Base-by-base conservation (phyloP, 1,140 invertebrate genomes). In the Lineus longissimus region DNA sequence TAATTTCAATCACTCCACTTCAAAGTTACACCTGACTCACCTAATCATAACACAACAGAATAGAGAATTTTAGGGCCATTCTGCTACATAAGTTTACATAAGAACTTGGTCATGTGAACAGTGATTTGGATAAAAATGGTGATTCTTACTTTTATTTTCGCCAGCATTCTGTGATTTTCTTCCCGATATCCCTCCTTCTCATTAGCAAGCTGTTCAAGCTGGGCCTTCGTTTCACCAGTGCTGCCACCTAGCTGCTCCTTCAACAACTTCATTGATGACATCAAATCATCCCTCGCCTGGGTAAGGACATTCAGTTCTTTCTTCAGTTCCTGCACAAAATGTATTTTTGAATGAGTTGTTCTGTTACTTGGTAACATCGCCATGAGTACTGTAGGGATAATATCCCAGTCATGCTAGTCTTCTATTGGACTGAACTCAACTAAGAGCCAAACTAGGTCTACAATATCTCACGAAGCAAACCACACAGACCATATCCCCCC, bases 241-340 rank as follows among this genome's bases (percentile, higher is more conserved):
- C 63, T 73, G 59, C 30, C 22, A 41, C 59, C 57, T 51, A 64
- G 65, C 1, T 55, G 36, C 1, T 66, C 54, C 45, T 73, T 68
- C 47, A 72, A 29, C 17, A 36, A 23, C 43, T 72, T 70, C 47
- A 74, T 60, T 54, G 68, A 66, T 23, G 68, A 55, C 65, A 74
- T 64, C 43, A 70, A 64, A 47, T 75, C 62, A 61, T 75, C 70
- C 40, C 71, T 63, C 19, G 74, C 69, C 33, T 69, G 61, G 13
- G 64, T 66, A 2, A 75, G 58, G 17, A 74, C 41, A 22, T 63
- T 43, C 1, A 71, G 57, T 55, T 76, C 66, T 22, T 73, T 66
- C 47, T 71, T 69, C 7, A 73, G 57, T 9, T 70, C 63, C 71
- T 76, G 67, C 1, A 71, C 66, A 23, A 55, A 25, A n/a, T 19